These are phyloP conservation scores for Plectus sambesii DNA, from an alignment of 1,140 invertebrate species.

Conservation along the genomic window DNA sequence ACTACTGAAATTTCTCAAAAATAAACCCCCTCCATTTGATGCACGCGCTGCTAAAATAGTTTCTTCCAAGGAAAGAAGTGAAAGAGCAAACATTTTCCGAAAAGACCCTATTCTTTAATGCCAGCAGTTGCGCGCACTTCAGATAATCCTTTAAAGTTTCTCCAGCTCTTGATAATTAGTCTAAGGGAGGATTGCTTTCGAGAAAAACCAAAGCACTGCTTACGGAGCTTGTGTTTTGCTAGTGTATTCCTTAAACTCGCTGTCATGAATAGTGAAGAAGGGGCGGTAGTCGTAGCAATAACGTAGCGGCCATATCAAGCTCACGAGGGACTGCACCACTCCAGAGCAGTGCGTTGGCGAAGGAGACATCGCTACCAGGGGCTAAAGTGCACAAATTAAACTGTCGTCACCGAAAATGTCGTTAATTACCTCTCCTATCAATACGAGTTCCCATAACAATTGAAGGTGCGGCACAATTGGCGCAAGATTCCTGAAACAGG, in stretches of 20 bases:
- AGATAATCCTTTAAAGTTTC: too few species aligned
- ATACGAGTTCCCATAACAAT: conserved; percentile 86
- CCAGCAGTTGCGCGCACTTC: too few species aligned
- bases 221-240: conserved; percentile 66
- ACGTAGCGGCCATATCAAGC: conserved; percentile 73
- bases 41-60: too few species aligned
- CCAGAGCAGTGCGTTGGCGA: conserved; percentile 79
- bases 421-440: conserved; percentile 67
- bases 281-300: conserved; percentile 87
- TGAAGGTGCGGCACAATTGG: conserved; percentile 82
- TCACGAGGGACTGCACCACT: conserved; percentile 81
- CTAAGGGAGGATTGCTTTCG: too few species aligned
- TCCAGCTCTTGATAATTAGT: too few species aligned
- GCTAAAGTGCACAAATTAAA: conserved; percentile 47
- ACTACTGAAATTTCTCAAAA: too few species aligned
- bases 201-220: conserved; percentile 37
- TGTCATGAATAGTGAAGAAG: conserved; percentile 99
- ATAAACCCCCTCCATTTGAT: too few species aligned
- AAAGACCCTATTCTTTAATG: too few species aligned
- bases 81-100: too few species aligned
- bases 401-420: conserved; percentile 6
- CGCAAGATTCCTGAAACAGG: conserved; percentile 54
- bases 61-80: too few species aligned
- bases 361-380: too few species aligned
- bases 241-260: conserved; percentile 96